Percentiles rank a stretch among this genome's conserved stretches.
Conservation (phyloP, 2,888 invertebrate species). For the Schizaphis graminum region DNA sequence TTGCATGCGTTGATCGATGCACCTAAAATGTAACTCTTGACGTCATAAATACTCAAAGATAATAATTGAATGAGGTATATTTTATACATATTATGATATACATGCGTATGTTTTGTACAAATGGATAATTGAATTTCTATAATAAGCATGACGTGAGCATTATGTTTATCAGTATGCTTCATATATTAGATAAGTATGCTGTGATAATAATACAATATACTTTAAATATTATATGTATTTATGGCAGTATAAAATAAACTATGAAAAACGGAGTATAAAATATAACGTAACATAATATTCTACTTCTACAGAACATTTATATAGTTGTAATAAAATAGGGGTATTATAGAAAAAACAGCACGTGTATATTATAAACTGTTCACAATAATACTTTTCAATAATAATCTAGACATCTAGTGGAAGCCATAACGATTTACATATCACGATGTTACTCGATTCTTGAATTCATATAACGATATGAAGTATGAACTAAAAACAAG, state of each 20-base stretch:
- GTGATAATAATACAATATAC: background rate
- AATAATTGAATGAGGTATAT: background rate
- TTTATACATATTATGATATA: background rate
- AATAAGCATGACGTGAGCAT: slow-evolving; percentile 12
- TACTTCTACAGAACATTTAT: background rate
- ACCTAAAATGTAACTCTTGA: background rate
- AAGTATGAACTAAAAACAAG: background rate
- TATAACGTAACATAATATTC: background rate
- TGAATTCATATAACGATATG: background rate
- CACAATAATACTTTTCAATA: background rate
- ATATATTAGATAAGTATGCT: background rate
- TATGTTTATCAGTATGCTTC: slow-evolving; percentile 18
- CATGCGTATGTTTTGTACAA: background rate
- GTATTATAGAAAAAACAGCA: background rate
- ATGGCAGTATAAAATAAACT: background rate
- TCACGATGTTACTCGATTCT: background rate
- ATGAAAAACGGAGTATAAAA: background rate
- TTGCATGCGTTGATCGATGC: background rate
- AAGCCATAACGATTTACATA: slow-evolving; percentile 16
- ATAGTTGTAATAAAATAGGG: background rate
- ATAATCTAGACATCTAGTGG: slow-evolving; percentile 1
- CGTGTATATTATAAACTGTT: background rate
- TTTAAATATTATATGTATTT: background rate
- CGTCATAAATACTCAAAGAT: slow-evolving; percentile 37
- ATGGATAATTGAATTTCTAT: background rate